Base-by-base conservation (phyloP, 2,797 vertebrate genomes). In the Takifugu ocellatus region DNA sequence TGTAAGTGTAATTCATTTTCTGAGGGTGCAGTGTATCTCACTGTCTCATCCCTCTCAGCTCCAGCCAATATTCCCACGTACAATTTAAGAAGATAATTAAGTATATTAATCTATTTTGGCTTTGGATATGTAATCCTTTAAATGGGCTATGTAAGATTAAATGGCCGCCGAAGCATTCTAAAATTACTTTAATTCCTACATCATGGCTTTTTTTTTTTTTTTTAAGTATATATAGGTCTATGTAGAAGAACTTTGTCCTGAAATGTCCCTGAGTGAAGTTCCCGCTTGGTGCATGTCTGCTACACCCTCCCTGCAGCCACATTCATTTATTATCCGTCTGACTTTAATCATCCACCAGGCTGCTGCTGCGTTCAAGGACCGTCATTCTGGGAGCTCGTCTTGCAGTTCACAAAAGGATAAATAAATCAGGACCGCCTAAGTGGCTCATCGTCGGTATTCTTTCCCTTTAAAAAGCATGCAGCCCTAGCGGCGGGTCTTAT, bases 391-490 rank as follows among this genome's bases (percentile, higher is more conserved):
- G 64, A 70, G 74, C 73, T 70, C 48, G 29, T 11, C 25, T 52
- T 26, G 36, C 59, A 42, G 25, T 16, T 11, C 2, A 21, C 44
- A 25, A 56, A 75, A 39, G 12, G 36, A 39, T 2, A 39, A 39
- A 39, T 39, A 12, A 39, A 39, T 14, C 63, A 16, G 12, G 6
- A 59, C 17, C 47, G 26, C 49, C 31, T 54, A 56, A 44, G 25
- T 29, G 59, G 59, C 77, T 75, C 36, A 79, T 72, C 78, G 74
- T 81, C 66, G 78, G 71, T 59, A 68, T 88, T 78, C 79, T 70
- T 88, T 83, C 88, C 91, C 91, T 92, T 92, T 92, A 92, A 93
- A 72, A 73, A 70, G 46, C 52, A 67, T 74, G 79, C 70, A 81
- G 85, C 88, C 87, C 88, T 86, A 76, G 89, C 76, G 84, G 87